These are phyloP conservation scores for Atlantisia rogersi DNA, from an alignment of 2,113 vertebrate species.

Conservation along the genomic window DNA sequence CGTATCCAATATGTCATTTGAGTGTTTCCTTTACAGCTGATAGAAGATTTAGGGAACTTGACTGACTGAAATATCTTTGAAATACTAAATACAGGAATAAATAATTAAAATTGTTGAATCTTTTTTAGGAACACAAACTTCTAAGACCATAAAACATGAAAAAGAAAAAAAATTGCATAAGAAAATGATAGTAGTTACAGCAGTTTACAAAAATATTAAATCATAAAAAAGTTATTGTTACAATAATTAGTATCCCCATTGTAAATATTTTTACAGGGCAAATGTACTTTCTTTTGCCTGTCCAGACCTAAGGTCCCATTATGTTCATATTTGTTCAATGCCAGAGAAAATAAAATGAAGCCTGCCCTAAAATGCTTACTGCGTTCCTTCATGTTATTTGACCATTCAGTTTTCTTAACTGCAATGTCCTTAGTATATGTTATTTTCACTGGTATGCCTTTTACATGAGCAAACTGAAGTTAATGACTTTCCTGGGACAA, in stretches of 20 bases:
- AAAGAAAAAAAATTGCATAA: too few relatives aligned
- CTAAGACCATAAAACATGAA: not conserved
- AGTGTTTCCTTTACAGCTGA: not conserved
- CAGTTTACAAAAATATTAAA: not conserved
- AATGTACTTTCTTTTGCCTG: not conserved
- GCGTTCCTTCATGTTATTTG: not conserved
- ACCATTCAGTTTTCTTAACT: not conserved
- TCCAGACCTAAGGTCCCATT: not conserved
- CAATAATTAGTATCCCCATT: not conserved
- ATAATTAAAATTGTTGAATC: not conserved
- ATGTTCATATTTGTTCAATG: not conserved
- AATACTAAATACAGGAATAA: not conserved
- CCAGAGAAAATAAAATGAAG: not conserved
- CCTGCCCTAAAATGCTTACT: not conserved
- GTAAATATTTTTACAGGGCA: not conserved
- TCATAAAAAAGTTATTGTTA: not conserved
- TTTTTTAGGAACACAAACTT: not conserved
- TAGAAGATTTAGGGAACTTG: not conserved
- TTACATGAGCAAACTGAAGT: not conserved
- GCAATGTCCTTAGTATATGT: not conserved
- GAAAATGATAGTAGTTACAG: not conserved
- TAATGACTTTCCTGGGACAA: not conserved
- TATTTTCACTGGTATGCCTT: not conserved
- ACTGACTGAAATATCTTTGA: not conserved
- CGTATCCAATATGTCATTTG: not conserved